These are phyloP conservation scores for Pseudorhombus dupliciocellatus DNA, from an alignment of 2,113 vertebrate species.

Conservation along the genomic window DNA sequence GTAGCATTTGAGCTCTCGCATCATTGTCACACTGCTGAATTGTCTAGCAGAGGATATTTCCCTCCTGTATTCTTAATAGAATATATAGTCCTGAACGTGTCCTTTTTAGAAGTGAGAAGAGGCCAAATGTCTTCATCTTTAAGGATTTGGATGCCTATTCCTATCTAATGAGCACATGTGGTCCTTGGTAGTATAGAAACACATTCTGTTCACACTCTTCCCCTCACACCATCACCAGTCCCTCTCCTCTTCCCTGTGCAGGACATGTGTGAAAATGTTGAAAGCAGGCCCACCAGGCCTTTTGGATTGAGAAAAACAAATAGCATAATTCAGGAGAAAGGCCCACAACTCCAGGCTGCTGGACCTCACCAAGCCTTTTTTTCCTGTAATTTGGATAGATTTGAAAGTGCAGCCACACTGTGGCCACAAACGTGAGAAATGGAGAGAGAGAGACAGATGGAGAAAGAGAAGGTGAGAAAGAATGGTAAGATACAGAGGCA, in stretches of 20 bases:
- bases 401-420: constrained; percentile 36
- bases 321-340: constrained; percentile 79
- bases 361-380: constrained; percentile 29
- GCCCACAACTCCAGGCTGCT: constrained; percentile 56
- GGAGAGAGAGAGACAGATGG: constrained; percentile 11
- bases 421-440: constrained; percentile 23
- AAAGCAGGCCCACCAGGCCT: constrained; percentile 71
- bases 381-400: constrained; percentile 47
- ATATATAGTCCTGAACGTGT: not conserved
- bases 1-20: too few relatives aligned
- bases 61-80: not conserved
- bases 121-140: constrained; percentile 5
- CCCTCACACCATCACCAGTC: constrained; percentile 18
- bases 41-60: not conserved
- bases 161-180: constrained; percentile 4
- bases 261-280: constrained; percentile 70
- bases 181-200: constrained; percentile 22
- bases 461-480: constrained; percentile 16
- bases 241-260: constrained; percentile 55
- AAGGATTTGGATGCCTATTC: constrained; percentile 8
- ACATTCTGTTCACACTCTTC: constrained; percentile 3
- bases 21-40: not conserved
- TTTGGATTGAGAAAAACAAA: constrained; percentile 72
- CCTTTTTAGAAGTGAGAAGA: not conserved
- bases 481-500: constrained; percentile 14